Percentiles rank a stretch among this genome's conserved stretches.
Evolutionary conservation across 2,113 vertebrate species (phyloP).

Genomic region (Stegostoma tigrinum): DNA sequence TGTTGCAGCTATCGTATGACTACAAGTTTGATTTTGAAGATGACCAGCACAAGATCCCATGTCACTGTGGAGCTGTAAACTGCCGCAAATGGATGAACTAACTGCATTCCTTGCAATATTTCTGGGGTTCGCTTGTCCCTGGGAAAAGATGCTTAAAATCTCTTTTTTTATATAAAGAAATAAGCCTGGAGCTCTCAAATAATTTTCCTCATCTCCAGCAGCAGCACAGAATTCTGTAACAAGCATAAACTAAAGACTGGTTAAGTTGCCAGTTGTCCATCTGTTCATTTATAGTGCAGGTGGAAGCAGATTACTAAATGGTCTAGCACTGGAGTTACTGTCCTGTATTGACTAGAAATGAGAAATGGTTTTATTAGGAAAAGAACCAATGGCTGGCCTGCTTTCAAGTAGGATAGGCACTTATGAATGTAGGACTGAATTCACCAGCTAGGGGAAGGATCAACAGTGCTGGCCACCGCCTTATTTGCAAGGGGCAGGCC

Average conservation of each 20-base stretch:
- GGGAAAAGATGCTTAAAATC: slow-evolving; percentile 53
- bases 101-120: slow-evolving; percentile 63
- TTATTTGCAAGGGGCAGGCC: slow-evolving; percentile 92
- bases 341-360: slow-evolving; percentile 56
- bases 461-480: slow-evolving; percentile 94
- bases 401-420: slow-evolving; percentile 57
- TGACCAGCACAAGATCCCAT: slow-evolving; percentile 97
- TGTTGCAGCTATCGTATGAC: slow-evolving; percentile 82
- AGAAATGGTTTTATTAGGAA: slow-evolving; percentile 61
- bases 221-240: slow-evolving; percentile 31
- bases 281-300: slow-evolving; percentile 3
- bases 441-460: slow-evolving; percentile 90
- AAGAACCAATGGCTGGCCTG: slow-evolving; percentile 48
- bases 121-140: slow-evolving; percentile 59
- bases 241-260: slow-evolving; percentile 29
- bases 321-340: slow-evolving; percentile 62
- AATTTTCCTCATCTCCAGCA: slow-evolving; percentile 22
- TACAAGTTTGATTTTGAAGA: slow-evolving; percentile 99
- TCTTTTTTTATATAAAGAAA: not conserved
- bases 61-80: slow-evolving; percentile 96
- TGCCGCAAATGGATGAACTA: slow-evolving; percentile 99
- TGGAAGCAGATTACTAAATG: slow-evolving; percentile 38
- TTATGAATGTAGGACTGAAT: slow-evolving; percentile 80
- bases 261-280: not conserved
- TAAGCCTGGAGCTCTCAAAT: slow-evolving; percentile 27